Percentiles rank a stretch among this genome's conserved stretches.
These are phyloP conservation scores for Mola mola DNA, from an alignment of 2,113 vertebrate genomes.

Conservation along the genomic window DNA sequence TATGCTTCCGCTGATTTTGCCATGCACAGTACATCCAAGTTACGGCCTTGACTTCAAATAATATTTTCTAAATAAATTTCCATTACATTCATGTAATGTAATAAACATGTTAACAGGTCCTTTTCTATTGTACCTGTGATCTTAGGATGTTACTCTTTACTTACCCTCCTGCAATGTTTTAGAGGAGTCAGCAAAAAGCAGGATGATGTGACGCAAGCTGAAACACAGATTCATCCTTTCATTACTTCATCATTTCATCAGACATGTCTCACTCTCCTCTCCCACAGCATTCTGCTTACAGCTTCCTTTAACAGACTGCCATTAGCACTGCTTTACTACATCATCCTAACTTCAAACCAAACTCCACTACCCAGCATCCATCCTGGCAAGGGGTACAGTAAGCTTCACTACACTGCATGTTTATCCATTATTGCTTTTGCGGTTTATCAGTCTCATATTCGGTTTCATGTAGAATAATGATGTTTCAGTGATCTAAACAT, in stretches of 20 bases:
- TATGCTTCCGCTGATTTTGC: too few species aligned
- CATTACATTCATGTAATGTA: too few species aligned
- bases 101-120: too few species aligned
- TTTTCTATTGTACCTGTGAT: not conserved
- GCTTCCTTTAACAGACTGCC: slow-evolving; percentile 77
- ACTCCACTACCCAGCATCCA: slow-evolving; percentile 71
- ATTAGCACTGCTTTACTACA: slow-evolving; percentile 77
- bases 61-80: too few species aligned
- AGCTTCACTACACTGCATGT: slow-evolving; percentile 64
- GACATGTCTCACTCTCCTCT: slow-evolving; percentile 78
- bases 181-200: not conserved
- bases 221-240: slow-evolving; percentile 30
- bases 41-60: too few species aligned
- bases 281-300: slow-evolving; percentile 80
- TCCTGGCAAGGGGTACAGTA: slow-evolving; percentile 77
- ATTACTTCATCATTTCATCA: slow-evolving; percentile 60
- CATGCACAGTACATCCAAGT: too few species aligned
- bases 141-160: slow-evolving; percentile 28
- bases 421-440: slow-evolving; percentile 17
- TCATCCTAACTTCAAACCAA: slow-evolving; percentile 59
- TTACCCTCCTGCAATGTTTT: slow-evolving; percentile 4
- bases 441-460: slow-evolving; percentile 10
- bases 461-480: not conserved
- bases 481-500: not conserved
- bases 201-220: slow-evolving; percentile 1